phyloP scores from a whole-genome alignment of 1,140 invertebrate species.

The Laupala kohalensis region DNA sequence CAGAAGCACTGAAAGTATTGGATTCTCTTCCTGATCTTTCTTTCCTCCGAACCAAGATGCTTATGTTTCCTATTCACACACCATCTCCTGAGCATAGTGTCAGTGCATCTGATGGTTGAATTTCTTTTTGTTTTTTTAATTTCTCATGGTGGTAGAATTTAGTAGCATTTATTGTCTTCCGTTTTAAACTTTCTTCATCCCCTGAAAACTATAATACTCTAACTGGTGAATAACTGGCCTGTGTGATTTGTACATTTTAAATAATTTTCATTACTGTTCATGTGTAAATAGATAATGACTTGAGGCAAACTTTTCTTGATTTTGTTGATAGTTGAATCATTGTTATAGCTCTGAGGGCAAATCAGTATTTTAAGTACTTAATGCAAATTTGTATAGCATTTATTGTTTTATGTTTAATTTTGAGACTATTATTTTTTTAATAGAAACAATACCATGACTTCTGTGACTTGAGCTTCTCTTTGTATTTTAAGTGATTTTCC shows the following conservation, averaged over 20 bases:
- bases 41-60: constrained; percentile 5
- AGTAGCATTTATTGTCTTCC: neutral
- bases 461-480: no score
- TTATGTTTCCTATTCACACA: constrained; percentile 3
- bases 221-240: neutral
- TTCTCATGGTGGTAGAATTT: no score
- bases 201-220: neutral
- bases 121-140: no score
- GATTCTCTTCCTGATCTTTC: constrained; percentile 10
- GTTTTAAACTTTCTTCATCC: neutral
- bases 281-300: neutral
- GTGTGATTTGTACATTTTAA: neutral
- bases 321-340: no score
- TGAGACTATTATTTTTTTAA: no score
- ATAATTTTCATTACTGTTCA: neutral
- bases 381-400: no score
- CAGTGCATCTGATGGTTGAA: neutral
- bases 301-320: neutral
- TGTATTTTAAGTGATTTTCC: no score
- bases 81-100: neutral
- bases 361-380: neutral
- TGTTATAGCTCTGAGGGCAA: no score
- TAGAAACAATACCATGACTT: no score
- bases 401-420: no score
- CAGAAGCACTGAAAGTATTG: constrained; percentile 7